These are phyloP conservation scores for Patiria pectinifera DNA, from an alignment of 53 echinoderm and acorn worm genomes.

Conservation along the genomic window DNA sequence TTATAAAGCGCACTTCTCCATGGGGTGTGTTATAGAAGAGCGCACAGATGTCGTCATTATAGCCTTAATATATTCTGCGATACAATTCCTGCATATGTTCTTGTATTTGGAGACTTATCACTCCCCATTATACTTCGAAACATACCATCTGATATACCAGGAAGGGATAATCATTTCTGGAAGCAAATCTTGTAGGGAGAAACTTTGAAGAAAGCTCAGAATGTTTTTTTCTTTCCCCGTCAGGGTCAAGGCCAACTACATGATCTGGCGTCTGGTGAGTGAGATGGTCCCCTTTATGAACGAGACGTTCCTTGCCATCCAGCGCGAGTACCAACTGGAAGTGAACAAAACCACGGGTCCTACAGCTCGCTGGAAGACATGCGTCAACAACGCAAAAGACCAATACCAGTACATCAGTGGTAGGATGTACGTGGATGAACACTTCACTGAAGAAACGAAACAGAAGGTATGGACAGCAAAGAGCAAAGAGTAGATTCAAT, in stretches of 20 bases:
- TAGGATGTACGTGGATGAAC: slow-evolving; percentile 83
- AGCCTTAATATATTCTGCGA: no score
- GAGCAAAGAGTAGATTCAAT: no score
- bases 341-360: slow-evolving; percentile 64
- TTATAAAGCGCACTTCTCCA: no score
- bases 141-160: no score
- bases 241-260: slow-evolving; percentile 83
- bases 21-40: no score
- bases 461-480: slow-evolving; percentile 66
- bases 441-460: slow-evolving; percentile 78
- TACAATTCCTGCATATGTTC: no score
- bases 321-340: slow-evolving; percentile 51
- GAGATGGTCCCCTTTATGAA: slow-evolving; percentile 61
- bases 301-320: slow-evolving; percentile 67
- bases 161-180: no score
- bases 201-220: no score
- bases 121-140: no score
- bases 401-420: slow-evolving; percentile 76
- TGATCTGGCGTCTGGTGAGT: slow-evolving; percentile 75
- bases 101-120: no score
- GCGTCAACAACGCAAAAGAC: slow-evolving; percentile 70
- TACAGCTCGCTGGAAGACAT: slow-evolving; percentile 72
- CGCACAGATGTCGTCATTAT: no score
- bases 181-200: no score
- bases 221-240: background rate